Conservation (phyloP, 2,797 vertebrate species). For the Vipera ursinii region DNA sequence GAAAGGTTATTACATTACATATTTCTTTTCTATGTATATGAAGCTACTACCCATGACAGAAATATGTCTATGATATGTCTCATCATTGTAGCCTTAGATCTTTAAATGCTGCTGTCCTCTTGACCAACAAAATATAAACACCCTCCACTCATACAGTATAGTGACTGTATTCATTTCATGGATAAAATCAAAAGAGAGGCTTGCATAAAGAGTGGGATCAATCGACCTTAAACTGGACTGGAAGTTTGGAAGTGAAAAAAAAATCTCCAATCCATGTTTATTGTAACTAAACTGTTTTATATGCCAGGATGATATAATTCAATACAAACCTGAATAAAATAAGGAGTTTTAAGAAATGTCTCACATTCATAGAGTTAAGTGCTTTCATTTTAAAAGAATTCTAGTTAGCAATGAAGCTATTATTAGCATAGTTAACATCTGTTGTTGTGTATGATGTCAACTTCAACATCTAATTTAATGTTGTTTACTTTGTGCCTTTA, state of each 20-base stretch:
- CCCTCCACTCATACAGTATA: neutral
- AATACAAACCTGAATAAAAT: neutral
- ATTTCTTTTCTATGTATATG: neutral
- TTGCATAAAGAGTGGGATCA: neutral
- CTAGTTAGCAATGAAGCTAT: neutral
- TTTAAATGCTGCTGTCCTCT: neutral
- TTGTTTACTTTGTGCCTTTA: neutral
- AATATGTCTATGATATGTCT: neutral
- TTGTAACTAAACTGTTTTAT: neutral
- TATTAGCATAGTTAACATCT: conserved; percentile 14
- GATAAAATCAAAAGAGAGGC: neutral
- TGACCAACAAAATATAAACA: neutral
- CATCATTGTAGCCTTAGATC: neutral
- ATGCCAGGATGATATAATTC: neutral
- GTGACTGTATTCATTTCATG: neutral
- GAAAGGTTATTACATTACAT: neutral
- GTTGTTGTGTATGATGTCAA: conserved; percentile 24
- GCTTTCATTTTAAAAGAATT: conserved; percentile 10
- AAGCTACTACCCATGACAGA: neutral
- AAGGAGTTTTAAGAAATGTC: accelerated
- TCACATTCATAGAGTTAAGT: neutral
- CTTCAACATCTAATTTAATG: conserved; percentile 27
- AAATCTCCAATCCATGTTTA: neutral
- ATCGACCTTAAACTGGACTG: neutral
- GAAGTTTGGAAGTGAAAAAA: neutral